phyloP scores from a whole-genome alignment of 2,888 invertebrate species.

The Odiellus spinosus region DNA sequence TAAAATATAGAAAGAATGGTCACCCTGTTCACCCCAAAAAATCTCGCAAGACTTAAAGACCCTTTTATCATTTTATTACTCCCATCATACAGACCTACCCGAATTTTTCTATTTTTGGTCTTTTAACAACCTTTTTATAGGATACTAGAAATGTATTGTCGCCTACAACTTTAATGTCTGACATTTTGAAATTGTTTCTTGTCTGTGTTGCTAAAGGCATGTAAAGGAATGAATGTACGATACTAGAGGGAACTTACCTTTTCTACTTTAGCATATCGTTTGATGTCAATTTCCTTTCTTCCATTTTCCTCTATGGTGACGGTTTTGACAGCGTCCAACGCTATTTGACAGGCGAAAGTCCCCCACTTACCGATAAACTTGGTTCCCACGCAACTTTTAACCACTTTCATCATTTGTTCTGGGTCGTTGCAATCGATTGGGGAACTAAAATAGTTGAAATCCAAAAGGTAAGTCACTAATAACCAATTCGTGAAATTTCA shows the following conservation, averaged over 20 bases:
- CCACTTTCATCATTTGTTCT: conserved; percentile 67
- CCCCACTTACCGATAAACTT: conserved; percentile 89
- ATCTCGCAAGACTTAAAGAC: too few species aligned
- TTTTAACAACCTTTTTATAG: too few species aligned
- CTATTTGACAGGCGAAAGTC: conserved; percentile 74
- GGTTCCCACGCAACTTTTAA: conserved; percentile 83
- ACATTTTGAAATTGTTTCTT: neutral
- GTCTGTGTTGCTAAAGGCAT: too few species aligned
- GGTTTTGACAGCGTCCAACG: conserved; percentile 83
- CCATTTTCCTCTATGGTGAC: conserved; percentile 78
- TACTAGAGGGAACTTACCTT: conserved; percentile 3
- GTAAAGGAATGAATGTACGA: too few species aligned
- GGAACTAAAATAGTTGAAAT: conserved; percentile 38
- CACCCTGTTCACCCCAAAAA: too few species aligned
- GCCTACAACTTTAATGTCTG: neutral
- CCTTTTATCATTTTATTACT: too few species aligned
- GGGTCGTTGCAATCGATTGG: conserved; percentile 65
- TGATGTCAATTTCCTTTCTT: conserved; percentile 88
- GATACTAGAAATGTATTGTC: too few species aligned
- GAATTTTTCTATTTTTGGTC: too few species aligned
- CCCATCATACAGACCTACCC: too few species aligned
- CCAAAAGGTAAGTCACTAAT: too few species aligned
- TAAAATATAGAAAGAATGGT: too few species aligned
- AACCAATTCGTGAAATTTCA: too few species aligned
- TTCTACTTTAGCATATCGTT: conserved; percentile 82